phyloP scores from a whole-genome alignment of 2,113 vertebrate genomes.

The Dromaius novaehollandiae region DNA sequence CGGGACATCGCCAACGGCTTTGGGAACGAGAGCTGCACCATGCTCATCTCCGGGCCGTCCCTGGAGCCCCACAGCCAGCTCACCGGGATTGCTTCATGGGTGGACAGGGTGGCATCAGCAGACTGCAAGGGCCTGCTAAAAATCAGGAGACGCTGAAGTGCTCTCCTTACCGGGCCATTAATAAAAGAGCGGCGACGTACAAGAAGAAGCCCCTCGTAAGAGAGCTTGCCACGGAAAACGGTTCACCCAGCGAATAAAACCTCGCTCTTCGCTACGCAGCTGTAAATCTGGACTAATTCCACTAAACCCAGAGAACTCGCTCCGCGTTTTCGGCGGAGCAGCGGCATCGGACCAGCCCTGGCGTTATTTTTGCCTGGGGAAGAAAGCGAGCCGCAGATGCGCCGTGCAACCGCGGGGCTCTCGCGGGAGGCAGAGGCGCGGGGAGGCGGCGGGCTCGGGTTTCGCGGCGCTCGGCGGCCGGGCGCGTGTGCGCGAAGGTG shows the following conservation, averaged over 20 bases:
- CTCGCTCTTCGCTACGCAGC: not conserved
- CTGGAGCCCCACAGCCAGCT: not conserved
- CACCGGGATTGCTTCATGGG: not conserved
- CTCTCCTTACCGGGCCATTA: not conserved
- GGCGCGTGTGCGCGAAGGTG: constrained; percentile 37
- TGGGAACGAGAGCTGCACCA: accelerated
- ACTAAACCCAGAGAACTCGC: too few species aligned
- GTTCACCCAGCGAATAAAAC: not conserved
- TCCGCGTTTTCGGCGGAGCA: too few species aligned
- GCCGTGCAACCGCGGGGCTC: too few species aligned
- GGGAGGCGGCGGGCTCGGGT: not conserved
- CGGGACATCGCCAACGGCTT: accelerated
- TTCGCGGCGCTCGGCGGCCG: too few species aligned
- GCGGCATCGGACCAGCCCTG: not conserved
- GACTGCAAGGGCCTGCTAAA: not conserved
- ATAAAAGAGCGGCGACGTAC: not conserved
- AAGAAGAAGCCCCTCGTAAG: not conserved
- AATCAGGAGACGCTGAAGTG: not conserved
- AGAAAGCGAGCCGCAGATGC: too few species aligned
- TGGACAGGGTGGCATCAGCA: accelerated
- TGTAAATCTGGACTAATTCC: not conserved
- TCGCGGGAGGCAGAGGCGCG: too few species aligned
- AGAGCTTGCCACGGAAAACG: not conserved
- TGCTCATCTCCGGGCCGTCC: too few species aligned
- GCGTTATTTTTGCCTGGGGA: not conserved